These are phyloP conservation scores for Melopsittacus undulatus DNA, from an alignment of 2,797 vertebrate species.

Conservation along the genomic window DNA sequence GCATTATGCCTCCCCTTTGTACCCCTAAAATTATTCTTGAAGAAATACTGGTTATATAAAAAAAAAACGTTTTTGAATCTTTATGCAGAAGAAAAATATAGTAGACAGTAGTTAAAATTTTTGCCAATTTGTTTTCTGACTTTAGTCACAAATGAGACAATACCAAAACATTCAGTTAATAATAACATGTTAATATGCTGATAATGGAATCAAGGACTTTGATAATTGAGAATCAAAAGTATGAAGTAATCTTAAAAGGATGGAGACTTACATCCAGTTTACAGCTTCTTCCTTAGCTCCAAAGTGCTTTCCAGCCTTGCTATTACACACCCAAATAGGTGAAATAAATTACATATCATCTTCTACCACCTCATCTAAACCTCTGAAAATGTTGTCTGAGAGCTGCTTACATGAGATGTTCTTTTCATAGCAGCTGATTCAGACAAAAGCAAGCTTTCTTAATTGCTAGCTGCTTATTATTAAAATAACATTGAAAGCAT, in stretches of 20 bases:
- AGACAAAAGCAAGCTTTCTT: background rate
- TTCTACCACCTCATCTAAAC: background rate
- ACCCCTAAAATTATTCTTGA: background rate
- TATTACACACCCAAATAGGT: background rate
- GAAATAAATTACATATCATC: background rate
- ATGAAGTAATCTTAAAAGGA: background rate
- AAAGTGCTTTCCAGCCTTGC: background rate
- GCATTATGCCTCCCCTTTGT: background rate
- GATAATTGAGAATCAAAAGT: background rate
- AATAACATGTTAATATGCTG: background rate
- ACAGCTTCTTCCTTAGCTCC: background rate
- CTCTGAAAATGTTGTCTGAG: background rate
- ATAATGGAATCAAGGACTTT: background rate
- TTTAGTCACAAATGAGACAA: background rate
- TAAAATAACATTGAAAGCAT: background rate
- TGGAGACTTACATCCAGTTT: background rate
- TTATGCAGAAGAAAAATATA: background rate
- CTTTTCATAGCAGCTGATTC: background rate
- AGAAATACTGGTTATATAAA: background rate
- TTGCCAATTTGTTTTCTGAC: background rate
- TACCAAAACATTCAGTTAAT: background rate
- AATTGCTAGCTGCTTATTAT: fast-evolving
- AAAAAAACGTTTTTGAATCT: background rate
- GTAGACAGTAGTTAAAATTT: background rate
- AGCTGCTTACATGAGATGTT: background rate